Evolutionary conservation across 2,113 vertebrate species (phyloP).

Genomic region (Protobothrops flavoviridis): DNA sequence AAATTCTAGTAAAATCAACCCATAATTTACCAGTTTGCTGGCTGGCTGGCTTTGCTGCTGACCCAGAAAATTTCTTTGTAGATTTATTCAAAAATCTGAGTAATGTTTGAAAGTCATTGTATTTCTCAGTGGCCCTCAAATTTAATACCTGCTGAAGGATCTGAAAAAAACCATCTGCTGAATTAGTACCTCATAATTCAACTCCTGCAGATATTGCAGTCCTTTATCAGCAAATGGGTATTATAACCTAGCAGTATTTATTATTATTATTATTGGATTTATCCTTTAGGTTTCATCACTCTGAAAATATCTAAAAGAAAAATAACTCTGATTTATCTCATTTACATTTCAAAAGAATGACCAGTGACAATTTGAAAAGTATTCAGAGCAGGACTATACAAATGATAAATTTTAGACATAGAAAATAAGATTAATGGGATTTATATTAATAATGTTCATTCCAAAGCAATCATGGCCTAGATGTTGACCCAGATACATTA

Average conservation of each 20-base stretch:
- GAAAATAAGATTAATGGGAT: not conserved
- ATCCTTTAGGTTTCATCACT: not conserved
- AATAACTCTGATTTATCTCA: conserved; percentile 7
- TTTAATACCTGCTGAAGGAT: not conserved
- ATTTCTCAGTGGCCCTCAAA: not conserved
- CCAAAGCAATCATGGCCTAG: not conserved
- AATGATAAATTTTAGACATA: not conserved
- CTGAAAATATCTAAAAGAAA: not conserved
- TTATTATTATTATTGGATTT: not conserved
- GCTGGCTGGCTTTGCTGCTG: not conserved
- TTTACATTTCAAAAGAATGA: not conserved
- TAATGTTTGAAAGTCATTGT: not conserved
- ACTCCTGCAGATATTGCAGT: too few species aligned
- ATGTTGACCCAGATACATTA: not conserved
- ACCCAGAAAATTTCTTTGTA: not conserved
- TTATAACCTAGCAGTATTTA: not conserved
- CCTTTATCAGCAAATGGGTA: too few species aligned
- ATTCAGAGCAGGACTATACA: not conserved
- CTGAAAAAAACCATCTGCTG: not conserved
- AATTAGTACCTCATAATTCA: not conserved
- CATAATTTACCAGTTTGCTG: not conserved
- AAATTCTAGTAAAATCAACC: not conserved
- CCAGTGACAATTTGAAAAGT: not conserved
- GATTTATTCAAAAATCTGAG: not conserved
- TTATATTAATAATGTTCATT: not conserved